Conservation (phyloP, 2,113 vertebrate genomes). For the Otocyon megalotis region DNA sequence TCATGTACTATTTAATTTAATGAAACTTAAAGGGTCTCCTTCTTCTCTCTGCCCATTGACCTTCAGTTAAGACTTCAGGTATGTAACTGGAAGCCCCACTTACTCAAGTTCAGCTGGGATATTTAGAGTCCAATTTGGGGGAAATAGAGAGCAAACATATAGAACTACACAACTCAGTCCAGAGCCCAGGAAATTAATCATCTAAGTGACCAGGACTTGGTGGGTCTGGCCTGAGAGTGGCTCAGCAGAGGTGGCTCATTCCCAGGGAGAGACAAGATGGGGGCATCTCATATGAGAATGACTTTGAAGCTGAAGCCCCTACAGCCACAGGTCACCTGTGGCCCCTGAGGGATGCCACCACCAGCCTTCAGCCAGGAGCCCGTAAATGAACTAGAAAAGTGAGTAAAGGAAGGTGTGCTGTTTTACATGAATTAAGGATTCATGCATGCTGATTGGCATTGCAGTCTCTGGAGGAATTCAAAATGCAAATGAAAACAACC, state of each 20-base stretch:
- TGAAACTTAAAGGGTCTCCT: not conserved
- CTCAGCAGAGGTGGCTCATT: not conserved
- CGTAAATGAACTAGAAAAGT: not conserved
- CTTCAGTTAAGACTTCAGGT: not conserved
- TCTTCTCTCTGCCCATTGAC: not conserved
- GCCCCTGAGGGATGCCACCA: not conserved
- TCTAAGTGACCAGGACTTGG: not conserved
- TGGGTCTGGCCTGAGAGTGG: not conserved
- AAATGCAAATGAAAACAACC: slow-evolving; percentile 19
- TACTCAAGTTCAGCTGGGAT: not conserved
- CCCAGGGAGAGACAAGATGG: not conserved
- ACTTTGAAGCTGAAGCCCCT: not conserved
- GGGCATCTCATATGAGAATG: not conserved
- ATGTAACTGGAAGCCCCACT: not conserved
- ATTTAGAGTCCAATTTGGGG: not conserved
- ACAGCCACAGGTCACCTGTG: not conserved
- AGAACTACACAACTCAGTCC: not conserved
- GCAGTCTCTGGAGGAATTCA: not conserved
- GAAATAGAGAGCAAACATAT: not conserved
- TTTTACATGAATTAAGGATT: not conserved
- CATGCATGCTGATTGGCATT: not conserved
- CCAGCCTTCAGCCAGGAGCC: not conserved
- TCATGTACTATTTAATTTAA: not conserved
- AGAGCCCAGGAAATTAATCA: not conserved
- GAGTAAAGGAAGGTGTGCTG: not conserved